Base-by-base conservation (phyloP, 2,113 vertebrate species). In the Bubo blakistoni region DNA sequence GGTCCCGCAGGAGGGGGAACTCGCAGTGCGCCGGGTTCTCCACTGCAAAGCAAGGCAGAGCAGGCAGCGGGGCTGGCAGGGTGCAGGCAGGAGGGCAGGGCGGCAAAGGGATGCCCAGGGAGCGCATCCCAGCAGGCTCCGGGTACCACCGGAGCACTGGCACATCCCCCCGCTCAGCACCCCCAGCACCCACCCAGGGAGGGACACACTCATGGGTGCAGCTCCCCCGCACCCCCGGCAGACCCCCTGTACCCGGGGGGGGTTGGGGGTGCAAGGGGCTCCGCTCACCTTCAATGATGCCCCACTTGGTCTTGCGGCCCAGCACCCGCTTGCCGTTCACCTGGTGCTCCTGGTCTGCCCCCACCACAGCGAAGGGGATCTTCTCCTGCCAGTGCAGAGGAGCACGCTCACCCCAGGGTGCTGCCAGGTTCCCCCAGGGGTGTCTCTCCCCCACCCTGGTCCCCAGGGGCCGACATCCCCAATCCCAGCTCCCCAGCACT, bases 221-320 rank as follows among this genome's bases (percentile, higher is more conserved):
- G 72, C 32, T 65, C 36, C 62, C 44, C 46, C 0, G 0, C 30
- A 9, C 9, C 10, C 40, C 12, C 3, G 1, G 6, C 2, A 0
- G 42, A 17, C 4, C 7, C 12, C 4, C 5, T 4, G 0, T 3
- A 4, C 9, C 36, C 12, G 44, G 3, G 2, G 20, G 20, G 40
- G 27, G 26, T 69, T 6, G 40, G 36, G 42, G 63, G 1, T 11
- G 5, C 11, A 6, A 52, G 42, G 69, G 44, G 18, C 40, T 63
- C 47, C 3, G 1, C 94, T 98, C 92, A 99, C 99, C 99, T 99
- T 99, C 99, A 21, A 99, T 98, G 95, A 99, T 98, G 54, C 99
- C 99, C 99, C 99, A 99, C 94, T 99, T 99, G 57, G 99, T 99
- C 97, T 99, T 99, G 67, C 99, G 98, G 73, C 99, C 99, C 96